These are phyloP conservation scores for Phocoena phocoena DNA, from an alignment of 2,113 vertebrate genomes.

Conservation along the genomic window DNA sequence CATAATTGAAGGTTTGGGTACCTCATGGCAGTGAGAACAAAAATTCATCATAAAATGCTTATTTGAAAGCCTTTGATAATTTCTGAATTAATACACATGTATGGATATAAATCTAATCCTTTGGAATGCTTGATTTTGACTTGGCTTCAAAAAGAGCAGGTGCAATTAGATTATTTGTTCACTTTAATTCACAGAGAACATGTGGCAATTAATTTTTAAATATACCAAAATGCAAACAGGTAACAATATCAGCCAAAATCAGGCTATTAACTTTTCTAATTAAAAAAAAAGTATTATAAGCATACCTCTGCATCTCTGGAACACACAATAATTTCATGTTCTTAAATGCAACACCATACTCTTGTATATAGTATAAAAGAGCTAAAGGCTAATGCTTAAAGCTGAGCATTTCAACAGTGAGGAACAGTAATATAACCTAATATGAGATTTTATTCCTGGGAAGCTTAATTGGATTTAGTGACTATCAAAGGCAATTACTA, in stretches of 20 bases:
- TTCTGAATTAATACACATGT: not conserved
- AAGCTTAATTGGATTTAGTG: not conserved
- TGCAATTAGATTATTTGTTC: slow-evolving; percentile 5
- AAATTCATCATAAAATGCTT: slow-evolving; percentile 36
- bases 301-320: not conserved
- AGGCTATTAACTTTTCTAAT: slow-evolving; percentile 3
- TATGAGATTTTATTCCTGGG: not conserved
- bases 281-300: not conserved
- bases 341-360: not conserved
- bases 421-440: not conserved
- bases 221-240: slow-evolving; percentile 18
- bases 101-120: not conserved
- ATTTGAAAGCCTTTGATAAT: slow-evolving; percentile 21
- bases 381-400: not conserved
- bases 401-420: not conserved
- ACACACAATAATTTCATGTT: not conserved
- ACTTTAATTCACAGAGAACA: not conserved
- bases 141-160: slow-evolving; percentile 51
- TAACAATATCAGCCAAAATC: not conserved
- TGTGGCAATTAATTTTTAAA: slow-evolving; percentile 32
- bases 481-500: slow-evolving; percentile 9
- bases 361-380: not conserved
- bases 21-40: not conserved
- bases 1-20: not conserved
- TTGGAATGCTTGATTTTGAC: slow-evolving; percentile 34